Conservation (phyloP, 2,797 vertebrate species). For the Pelobates cultripes region DNA sequence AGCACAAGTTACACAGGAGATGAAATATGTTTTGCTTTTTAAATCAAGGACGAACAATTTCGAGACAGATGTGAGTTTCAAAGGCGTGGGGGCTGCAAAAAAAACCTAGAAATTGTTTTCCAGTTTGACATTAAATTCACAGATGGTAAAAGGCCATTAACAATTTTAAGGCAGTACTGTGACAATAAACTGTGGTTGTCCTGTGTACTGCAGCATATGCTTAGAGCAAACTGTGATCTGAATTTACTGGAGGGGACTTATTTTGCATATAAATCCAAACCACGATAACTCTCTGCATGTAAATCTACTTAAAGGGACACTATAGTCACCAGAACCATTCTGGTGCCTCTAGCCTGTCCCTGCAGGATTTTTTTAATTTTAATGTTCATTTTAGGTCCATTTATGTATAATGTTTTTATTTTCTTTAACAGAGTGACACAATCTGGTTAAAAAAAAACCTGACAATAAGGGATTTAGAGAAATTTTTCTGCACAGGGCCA, state of each 20-base stretch:
- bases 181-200: constrained; percentile 37
- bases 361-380: too few relatives aligned
- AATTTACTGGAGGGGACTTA: constrained; percentile 20
- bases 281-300: neutral
- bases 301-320: neutral
- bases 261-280: constrained; percentile 41
- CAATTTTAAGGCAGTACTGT: constrained; percentile 2
- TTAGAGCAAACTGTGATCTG: constrained; percentile 47
- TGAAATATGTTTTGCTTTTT: constrained; percentile 18
- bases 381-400: too few relatives aligned
- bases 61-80: neutral
- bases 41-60: constrained; percentile 10
- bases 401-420: too few relatives aligned
- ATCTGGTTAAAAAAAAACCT: too few relatives aligned
- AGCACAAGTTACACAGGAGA: neutral
- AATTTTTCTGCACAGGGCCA: too few relatives aligned
- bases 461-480: too few relatives aligned
- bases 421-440: too few relatives aligned
- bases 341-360: too few relatives aligned
- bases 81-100: neutral
- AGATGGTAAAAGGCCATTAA: constrained; percentile 30
- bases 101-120: neutral
- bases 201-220: constrained; percentile 18
- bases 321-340: too few relatives aligned
- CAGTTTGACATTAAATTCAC: neutral